phyloP scores from a whole-genome alignment of 2,797 vertebrate genomes.

The Ptychadena robeensis region DNA sequence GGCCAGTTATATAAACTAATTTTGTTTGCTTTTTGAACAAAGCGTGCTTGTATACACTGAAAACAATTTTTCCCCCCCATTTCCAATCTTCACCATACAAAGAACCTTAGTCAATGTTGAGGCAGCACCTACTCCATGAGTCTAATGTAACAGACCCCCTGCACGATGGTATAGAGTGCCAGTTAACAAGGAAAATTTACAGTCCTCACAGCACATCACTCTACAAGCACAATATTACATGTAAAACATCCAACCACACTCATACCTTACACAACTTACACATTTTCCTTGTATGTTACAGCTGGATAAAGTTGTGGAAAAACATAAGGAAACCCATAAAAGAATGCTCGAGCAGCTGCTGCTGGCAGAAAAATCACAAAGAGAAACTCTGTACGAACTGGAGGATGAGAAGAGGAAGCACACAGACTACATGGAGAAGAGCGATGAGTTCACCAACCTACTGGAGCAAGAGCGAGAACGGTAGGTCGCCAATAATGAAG shows the following conservation, averaged over 20 bases:
- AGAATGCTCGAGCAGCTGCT: conserved; percentile 92
- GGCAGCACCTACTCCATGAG: neutral
- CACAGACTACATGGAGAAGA: conserved; percentile 91
- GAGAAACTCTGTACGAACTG: conserved; percentile 85
- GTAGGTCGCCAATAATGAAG: conserved; percentile 80
- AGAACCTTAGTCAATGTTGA: neutral
- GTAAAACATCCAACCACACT: neutral
- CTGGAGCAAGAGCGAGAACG: conserved; percentile 93
- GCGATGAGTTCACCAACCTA: conserved; percentile 91
- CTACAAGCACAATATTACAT: neutral
- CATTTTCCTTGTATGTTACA: conserved; percentile 69
- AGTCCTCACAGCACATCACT: neutral
- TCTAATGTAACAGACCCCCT: neutral
- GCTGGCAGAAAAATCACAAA: conserved; percentile 90
- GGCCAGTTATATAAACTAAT: too few species aligned
- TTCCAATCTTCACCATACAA: too few species aligned
- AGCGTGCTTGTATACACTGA: too few species aligned
- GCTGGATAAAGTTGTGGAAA: conserved; percentile 93
- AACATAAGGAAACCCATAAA: conserved; percentile 89
- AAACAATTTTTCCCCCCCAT: too few species aligned
- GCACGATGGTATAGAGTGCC: neutral
- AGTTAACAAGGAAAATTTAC: neutral
- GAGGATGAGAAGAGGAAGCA: conserved; percentile 94
- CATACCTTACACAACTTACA: neutral
- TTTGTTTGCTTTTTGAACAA: too few species aligned